Evolutionary conservation across 2,888 invertebrate genomes (phyloP).

Genomic region (Notocelia uddmanniana): DNA sequence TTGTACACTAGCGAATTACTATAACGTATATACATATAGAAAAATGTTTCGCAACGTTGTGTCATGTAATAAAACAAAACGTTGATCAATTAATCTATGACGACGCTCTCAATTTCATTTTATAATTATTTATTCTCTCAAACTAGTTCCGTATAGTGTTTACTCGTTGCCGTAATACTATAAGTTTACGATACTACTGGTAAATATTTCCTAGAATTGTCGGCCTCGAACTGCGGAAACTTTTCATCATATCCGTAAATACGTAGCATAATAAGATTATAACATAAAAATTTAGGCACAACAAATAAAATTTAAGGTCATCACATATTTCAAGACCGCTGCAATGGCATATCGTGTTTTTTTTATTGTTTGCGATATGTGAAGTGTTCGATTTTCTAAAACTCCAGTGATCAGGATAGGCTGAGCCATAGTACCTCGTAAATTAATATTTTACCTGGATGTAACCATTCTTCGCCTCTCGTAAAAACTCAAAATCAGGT

Average conservation of each 20-base stretch:
- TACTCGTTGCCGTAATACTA: background rate
- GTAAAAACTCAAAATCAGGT: too few relatives aligned
- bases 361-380: background rate
- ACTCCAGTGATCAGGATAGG: too few relatives aligned
- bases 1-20: background rate
- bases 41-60: background rate
- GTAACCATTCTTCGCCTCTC: too few relatives aligned
- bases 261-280: slow-evolving; percentile 12
- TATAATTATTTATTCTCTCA: slow-evolving; percentile 17
- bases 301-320: slow-evolving; percentile 27
- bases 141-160: slow-evolving; percentile 17
- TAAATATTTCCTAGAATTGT: slow-evolving; percentile 33
- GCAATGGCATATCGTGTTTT: background rate
- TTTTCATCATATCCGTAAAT: slow-evolving; percentile 31
- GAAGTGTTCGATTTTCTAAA: too few relatives aligned
- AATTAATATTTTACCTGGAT: too few relatives aligned
- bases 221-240: slow-evolving; percentile 26
- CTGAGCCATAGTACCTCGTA: too few relatives aligned
- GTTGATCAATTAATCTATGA: background rate
- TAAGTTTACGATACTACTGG: slow-evolving; percentile 5
- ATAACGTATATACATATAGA: too few relatives aligned
- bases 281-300: slow-evolving; percentile 10
- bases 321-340: background rate
- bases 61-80: background rate
- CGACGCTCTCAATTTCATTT: background rate